Evolutionary conservation across 2,113 vertebrate species (phyloP).

Genomic region (Mastomys natalensis): DNA sequence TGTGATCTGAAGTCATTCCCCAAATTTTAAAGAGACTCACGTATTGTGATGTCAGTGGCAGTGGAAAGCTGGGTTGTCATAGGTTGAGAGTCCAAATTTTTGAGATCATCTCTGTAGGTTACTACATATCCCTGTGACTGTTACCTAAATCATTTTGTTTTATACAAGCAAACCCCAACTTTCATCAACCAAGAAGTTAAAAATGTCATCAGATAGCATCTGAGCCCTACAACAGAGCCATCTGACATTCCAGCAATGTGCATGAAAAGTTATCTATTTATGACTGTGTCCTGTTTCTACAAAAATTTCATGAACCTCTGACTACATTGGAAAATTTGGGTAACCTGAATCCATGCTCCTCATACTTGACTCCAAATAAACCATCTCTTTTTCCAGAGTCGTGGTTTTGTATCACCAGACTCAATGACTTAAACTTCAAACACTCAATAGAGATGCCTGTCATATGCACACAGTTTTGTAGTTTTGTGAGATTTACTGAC

Average conservation of each 20-base stretch:
- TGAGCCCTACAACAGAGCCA: background rate
- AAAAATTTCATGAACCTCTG: background rate
- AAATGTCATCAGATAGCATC: background rate
- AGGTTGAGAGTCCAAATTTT: background rate
- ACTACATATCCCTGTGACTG: background rate
- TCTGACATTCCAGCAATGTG: background rate
- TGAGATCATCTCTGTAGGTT: too few relatives aligned
- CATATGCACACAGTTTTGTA: too few relatives aligned
- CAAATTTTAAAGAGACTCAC: background rate
- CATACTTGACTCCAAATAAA: background rate
- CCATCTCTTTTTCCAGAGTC: background rate
- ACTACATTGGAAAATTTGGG: background rate
- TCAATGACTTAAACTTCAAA: background rate
- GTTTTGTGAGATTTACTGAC: too few relatives aligned
- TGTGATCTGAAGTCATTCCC: background rate
- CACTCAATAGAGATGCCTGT: background rate
- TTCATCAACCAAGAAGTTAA: background rate
- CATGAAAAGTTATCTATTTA: too few relatives aligned
- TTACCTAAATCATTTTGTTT: background rate
- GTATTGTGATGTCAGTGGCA: background rate
- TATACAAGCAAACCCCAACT: background rate
- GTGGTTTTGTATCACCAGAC: background rate
- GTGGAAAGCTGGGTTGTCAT: background rate
- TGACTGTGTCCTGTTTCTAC: background rate
- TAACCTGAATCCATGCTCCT: background rate